Evolutionary conservation across 2,113 vertebrate species (phyloP), one percentile per base, ranked within the genome.

Genomic region (Aspidoscelis tigris): DNA sequence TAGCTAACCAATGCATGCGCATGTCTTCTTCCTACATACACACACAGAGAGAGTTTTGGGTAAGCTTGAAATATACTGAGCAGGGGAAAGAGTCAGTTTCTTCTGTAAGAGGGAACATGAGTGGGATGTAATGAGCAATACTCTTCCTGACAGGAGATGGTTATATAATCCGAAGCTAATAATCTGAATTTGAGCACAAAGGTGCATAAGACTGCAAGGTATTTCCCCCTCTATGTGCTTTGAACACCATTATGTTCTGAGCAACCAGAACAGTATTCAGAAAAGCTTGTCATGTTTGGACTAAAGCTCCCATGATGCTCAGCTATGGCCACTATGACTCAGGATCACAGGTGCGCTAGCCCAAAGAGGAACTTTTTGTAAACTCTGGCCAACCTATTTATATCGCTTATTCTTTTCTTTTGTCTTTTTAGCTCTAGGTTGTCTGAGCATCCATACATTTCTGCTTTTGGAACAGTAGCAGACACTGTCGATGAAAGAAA

Each of bases 401-500:
- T 68, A 3, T 80, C 39, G 6, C 44, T 76, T 58, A 39, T 78
- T 66, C 84, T 86, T 86, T 86, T 76, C 68, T 2, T 21, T 43
- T 80, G 14, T 80, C 41, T 66, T 5, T 66, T 80, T 82, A 75
- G 82, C 75, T 89, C 41, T 81, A 3, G 81, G 39, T 2, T 55
- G 8, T 76, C 72, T 53, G 86, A 88, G 71, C 47, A 58, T 0
- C 22, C 16, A 41, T 74, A n/a, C 7, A 77, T 84, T 81, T 89
- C 61, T 85, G n/a, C 41, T 77, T 76, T 72, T 65, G 22, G 80
- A 81, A 73, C 44, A 88, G n/a, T 0, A 0, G 14, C 22, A 84
- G 43, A 41, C 47, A 50, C 39, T 82, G 5, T 44, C 84, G 84
- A 89, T 77, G 22, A 85, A 90, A 89, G 9, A 41, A 24, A 85